Percentiles rank a stretch among this genome's conserved stretches.
phyloP scores from a whole-genome alignment of 37 sponge, comb jelly and placozoan species.

The Tethya wilhelma region DNA sequence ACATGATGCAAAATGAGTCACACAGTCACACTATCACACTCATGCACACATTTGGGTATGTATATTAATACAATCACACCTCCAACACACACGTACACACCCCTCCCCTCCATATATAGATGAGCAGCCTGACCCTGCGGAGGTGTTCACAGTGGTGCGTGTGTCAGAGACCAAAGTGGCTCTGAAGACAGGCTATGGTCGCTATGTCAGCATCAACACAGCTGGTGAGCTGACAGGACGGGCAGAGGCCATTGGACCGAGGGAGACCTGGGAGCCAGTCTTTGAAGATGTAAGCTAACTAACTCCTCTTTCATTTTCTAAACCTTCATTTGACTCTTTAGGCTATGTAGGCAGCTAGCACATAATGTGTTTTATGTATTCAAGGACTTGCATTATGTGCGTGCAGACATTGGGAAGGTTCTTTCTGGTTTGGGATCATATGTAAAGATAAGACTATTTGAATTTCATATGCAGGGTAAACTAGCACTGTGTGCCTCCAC shows the following conservation, averaged over 20 bases:
- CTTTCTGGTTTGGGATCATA: too few species aligned
- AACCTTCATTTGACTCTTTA: too few species aligned
- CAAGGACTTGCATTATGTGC: too few species aligned
- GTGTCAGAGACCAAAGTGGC: constrained; percentile 70
- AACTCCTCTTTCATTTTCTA: too few species aligned
- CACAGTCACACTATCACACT: too few species aligned
- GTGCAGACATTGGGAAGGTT: too few species aligned
- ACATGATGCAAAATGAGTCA: too few species aligned
- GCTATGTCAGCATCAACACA: constrained; percentile 71
- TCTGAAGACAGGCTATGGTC: constrained; percentile 78
- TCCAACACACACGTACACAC: background rate
- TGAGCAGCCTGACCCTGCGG: constrained; percentile 54
- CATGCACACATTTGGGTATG: background rate
- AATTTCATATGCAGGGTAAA: constrained; percentile 77
- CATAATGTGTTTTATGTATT: too few species aligned
- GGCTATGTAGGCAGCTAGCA: too few species aligned
- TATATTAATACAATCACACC: background rate
- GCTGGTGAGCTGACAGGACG: constrained; percentile 75
- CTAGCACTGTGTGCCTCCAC: constrained; percentile 75
- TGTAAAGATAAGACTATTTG: background rate
- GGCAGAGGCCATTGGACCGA: constrained; percentile 73
- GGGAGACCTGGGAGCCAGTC: constrained; percentile 86
- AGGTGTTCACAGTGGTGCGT: constrained; percentile 75
- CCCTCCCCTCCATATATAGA: background rate
- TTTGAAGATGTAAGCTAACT: constrained; percentile 84